A percentile compares a stretch with the other conserved stretches of the same genome.
Evolutionary conservation across 92 coral and sea anemone species (phyloP).

Genomic region (Phenganax marumi): DNA sequence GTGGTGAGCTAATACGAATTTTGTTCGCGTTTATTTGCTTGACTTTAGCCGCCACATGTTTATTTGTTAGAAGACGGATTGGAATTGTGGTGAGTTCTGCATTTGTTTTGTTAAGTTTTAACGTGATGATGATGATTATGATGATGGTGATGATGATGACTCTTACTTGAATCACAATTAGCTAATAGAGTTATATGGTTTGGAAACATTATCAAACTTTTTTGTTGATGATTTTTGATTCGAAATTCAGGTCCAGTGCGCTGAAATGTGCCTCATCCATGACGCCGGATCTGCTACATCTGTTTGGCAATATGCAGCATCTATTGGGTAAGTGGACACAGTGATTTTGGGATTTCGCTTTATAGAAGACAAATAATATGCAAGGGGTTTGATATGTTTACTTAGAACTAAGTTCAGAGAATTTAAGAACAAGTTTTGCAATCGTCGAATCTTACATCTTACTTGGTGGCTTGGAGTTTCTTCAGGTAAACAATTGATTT

Average conservation of each 20-base stretch:
- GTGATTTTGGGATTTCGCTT: not conserved
- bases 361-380: too few relatives aligned
- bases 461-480: slow-evolving; percentile 68
- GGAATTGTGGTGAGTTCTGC: slow-evolving; percentile 74
- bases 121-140: too few relatives aligned
- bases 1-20: not conserved
- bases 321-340: slow-evolving; percentile 63
- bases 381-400: not conserved
- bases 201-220: too few relatives aligned
- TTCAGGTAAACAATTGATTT: slow-evolving; percentile 77
- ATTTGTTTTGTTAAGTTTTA: not conserved
- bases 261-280: slow-evolving; percentile 73
- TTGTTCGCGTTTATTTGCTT: not conserved
- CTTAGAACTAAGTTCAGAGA: slow-evolving; percentile 83
- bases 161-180: too few relatives aligned
- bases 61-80: slow-evolving; percentile 90
- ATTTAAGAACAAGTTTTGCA: slow-evolving; percentile 82
- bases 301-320: slow-evolving; percentile 78
- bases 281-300: slow-evolving; percentile 77
- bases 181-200: too few relatives aligned
- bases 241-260: slow-evolving; percentile 68
- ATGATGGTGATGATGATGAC: too few relatives aligned
- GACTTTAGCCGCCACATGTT: slow-evolving; percentile 81
- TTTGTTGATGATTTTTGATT: not conserved
- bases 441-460: slow-evolving; percentile 85